Evolutionary conservation across 2,113 vertebrate genomes (phyloP), one percentile per base, ranked within the genome.

Genomic region (Prinia subflava): DNA sequence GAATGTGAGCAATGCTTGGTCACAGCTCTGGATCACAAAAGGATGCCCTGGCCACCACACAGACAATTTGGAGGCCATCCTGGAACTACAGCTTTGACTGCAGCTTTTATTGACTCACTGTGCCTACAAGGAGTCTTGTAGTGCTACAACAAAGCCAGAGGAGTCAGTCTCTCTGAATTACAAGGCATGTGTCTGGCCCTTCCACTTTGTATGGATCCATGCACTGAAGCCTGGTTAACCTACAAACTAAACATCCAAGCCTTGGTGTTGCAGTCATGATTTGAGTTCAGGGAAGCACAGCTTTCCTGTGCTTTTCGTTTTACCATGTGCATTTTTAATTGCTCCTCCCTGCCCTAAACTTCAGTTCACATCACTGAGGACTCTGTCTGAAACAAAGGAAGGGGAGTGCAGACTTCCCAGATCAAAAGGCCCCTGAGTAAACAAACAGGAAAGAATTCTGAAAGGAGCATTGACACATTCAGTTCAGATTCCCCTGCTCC

Each of bases 341-440:
- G 35, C 31, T 78, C 44, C 74, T 88, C 68, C 59, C 79, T 71
- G 52, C 52, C 47, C 90, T 80, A 69, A 86, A 90, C n/a, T 68
- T 65, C 75, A 73, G 67, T 14, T 92, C 31, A 77, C 18, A 41
- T 55, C 68, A 84, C 90, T 95, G 81, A 98, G 96, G 69, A 97
- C 82, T 50, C 97, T 70, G 78, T 50, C 97, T 70, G 78, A 88
- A 90, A 87, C 87, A 89, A 93, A 94, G 74, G 78, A 93, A 90
- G 65, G 23, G 80, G 84, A 89, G 67, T 60, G 67, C 47, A 89
- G 42, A 30, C 56, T 86, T 88, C n/a, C 68, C 87, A 86, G 68
- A 83, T 93, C 85, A 95, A 96, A 96, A 93, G 69, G 37, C 22
- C 81, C 65, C 59, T n/a, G 42, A 67, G 75, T 83, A 94, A 91